These are phyloP conservation scores for Aldabrachelys gigantea DNA, from an alignment of 2,113 vertebrate genomes.

Conservation along the genomic window DNA sequence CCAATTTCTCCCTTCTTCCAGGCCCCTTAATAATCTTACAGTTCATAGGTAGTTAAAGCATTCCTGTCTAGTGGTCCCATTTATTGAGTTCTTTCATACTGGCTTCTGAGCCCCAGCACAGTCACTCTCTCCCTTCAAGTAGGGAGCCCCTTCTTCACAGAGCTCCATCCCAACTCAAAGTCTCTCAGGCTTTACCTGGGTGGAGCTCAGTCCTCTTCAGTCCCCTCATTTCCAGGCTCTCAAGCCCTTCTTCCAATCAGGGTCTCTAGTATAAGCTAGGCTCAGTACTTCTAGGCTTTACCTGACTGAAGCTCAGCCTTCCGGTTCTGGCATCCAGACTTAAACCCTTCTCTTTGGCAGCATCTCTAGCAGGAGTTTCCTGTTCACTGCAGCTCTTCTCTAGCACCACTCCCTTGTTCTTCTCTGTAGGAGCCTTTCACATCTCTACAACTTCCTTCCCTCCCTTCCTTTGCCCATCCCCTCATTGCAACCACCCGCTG, in stretches of 20 bases:
- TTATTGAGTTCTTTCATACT: not conserved
- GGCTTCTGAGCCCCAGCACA: not conserved
- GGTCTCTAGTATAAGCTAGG: too few relatives aligned
- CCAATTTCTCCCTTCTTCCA: not conserved
- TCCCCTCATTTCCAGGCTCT: not conserved
- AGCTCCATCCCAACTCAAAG: not conserved
- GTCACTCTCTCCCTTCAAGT: not conserved
- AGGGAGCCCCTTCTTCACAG: not conserved
- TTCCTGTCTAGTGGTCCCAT: not conserved
- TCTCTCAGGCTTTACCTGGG: not conserved
- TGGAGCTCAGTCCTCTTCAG: not conserved
- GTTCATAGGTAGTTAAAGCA: not conserved
- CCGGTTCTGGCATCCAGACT: too few relatives aligned
- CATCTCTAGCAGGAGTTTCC: not conserved
- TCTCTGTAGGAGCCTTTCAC: not conserved
- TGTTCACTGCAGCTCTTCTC: not conserved
- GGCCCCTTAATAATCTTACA: not conserved
- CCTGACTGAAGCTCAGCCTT: too few relatives aligned
- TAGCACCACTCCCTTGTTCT: not conserved
- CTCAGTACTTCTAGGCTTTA: not conserved
- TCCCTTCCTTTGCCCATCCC: not conserved
- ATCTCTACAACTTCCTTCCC: not conserved
- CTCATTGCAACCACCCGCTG: not conserved
- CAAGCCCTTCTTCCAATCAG: not conserved
- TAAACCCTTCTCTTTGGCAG: not conserved